Evolutionary conservation across 2,113 vertebrate genomes (phyloP).

Genomic region (Gymnorhina tibicen): DNA sequence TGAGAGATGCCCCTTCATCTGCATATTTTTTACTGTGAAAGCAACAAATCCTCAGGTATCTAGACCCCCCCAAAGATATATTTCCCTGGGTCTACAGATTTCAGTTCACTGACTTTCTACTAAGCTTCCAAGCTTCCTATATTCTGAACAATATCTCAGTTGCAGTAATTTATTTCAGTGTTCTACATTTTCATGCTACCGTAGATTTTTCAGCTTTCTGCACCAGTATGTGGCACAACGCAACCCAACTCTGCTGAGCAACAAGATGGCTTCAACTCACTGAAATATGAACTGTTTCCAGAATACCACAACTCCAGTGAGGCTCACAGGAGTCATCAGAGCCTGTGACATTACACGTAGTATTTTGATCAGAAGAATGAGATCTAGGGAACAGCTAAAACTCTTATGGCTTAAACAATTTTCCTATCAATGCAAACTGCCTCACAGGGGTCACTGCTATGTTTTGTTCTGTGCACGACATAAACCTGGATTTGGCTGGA

Average conservation of each 20-base stretch:
- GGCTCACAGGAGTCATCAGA: background rate
- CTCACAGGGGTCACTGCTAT: background rate
- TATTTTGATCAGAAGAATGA: background rate
- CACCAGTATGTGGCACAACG: background rate
- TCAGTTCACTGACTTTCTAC: background rate
- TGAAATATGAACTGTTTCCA: background rate
- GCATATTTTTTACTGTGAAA: background rate
- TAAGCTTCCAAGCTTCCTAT: background rate
- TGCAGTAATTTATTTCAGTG: background rate
- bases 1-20: background rate
- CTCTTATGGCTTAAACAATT: background rate
- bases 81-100: background rate
- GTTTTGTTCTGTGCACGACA: background rate
- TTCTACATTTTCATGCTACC: background rate
- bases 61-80: background rate
- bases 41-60: background rate
- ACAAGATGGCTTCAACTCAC: background rate
- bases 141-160: background rate
- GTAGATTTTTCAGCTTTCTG: background rate
- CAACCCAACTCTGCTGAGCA: background rate
- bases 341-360: rapidly evolving
- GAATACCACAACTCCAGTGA: background rate
- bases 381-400: background rate
- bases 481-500: background rate
- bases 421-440: background rate